These are phyloP conservation scores for Bursaphelenchus mucronatus DNA, from an alignment of 1,140 invertebrate species.

Conservation along the genomic window DNA sequence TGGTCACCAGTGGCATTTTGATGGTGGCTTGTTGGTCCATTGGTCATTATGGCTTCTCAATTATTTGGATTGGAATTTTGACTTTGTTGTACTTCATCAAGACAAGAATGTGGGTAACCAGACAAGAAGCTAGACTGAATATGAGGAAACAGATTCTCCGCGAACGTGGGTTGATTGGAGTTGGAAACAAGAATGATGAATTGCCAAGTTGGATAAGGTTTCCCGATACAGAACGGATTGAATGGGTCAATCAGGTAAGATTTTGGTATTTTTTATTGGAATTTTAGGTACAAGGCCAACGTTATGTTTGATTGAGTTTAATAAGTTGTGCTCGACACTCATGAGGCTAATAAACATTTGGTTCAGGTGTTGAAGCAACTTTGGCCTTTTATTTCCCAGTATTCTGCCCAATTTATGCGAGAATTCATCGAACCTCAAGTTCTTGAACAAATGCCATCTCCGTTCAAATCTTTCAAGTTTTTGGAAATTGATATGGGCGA, in stretches of 20 bases:
- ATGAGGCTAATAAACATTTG: not conserved
- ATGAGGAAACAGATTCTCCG: conserved; percentile 41
- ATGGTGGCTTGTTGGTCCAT: conserved; percentile 46
- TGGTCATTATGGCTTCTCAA: conserved; percentile 45
- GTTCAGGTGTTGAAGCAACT: conserved; percentile 52
- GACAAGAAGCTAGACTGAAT: conserved; percentile 28
- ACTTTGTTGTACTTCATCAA: conserved; percentile 39
- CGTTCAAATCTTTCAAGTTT: conserved; percentile 60
- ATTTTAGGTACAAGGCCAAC: conserved; percentile 5
- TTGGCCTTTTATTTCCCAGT: conserved; percentile 59
- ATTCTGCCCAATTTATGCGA: conserved; percentile 50
- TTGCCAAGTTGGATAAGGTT: conserved; percentile 59
- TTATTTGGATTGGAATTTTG: conserved; percentile 51
- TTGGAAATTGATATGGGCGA: conserved; percentile 57
- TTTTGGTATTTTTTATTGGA: not conserved
- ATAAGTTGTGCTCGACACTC: not conserved
- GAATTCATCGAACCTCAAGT: conserved; percentile 61
- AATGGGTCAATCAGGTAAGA: conserved; percentile 60
- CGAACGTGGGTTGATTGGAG: conserved; percentile 43
- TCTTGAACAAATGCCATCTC: conserved; percentile 54
- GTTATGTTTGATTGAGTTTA: too few species aligned
- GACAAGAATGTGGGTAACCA: conserved; percentile 24
- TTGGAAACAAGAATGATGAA: conserved; percentile 36
- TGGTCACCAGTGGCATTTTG: conserved; percentile 26
- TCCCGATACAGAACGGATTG: conserved; percentile 58